Evolutionary conservation across 64 coral and sea anemone species (phyloP), one percentile per base, ranked within the genome.

Genomic region (Pocillopora damicornis): DNA sequence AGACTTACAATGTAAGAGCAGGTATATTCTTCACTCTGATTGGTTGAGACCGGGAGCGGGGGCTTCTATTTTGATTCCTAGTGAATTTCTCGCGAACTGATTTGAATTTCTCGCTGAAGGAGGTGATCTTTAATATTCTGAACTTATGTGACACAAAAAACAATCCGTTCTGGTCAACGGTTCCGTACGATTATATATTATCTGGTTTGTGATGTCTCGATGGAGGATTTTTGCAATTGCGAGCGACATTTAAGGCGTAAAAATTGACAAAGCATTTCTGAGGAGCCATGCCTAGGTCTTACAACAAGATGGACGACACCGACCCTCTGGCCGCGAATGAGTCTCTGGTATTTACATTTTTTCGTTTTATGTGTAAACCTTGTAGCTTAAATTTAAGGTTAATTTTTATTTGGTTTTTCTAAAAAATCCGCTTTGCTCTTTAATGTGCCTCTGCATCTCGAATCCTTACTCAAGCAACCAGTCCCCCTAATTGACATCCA

Each of bases 331-430:
- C 94, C 61, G 86, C 88, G 17, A 93, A 96, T 88, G 94, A 96
- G 80, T 93, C 89, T 88, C 75, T 96, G 94, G 94, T 96, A 96
- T 96, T 90, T 96, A 93, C 75, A 75, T 88, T 87, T 60, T 17
- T 18, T 66, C 87, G 59, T 60, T 80, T 90, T 89, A 79, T 42
- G 26, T 59, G 23, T 88, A 25, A 18, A 56, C 59, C 14, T 61
- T 51, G 35, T 88, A 75, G 25, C 45, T 64, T 63, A n/a, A 88
- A 73, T 22, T 45, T 61, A 75, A 51, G 35, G 37, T 76, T 61
- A 26, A 59, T 35, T 37, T 66, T 36, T 64, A 60, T 65, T 23
- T 18, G 86, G 58, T 73, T 8, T 75, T 78, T 62, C 16, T 66
- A 61, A 59, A 11, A 7, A 77, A 15, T 2, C 13, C 76, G 16